Evolutionary conservation across 2,797 vertebrate species (phyloP).

Genomic region (Microcaecilia unicolor): DNA sequence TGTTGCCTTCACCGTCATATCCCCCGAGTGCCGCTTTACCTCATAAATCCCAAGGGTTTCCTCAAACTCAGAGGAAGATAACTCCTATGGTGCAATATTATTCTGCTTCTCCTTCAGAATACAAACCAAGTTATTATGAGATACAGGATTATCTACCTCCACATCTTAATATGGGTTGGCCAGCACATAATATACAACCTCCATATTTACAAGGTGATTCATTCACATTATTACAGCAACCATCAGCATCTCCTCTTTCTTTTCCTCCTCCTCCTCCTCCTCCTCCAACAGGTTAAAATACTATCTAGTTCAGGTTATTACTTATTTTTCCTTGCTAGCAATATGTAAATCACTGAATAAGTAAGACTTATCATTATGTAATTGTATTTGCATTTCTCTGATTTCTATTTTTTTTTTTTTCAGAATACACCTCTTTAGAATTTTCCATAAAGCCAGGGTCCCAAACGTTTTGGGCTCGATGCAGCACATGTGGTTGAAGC

Average conservation of each 20-base stretch:
- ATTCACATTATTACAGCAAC: too few relatives aligned
- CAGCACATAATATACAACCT: slow-evolving; percentile 12
- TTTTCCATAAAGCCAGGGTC: too few relatives aligned
- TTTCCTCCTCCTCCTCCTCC: slow-evolving; percentile 2
- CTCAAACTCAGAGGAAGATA: too few relatives aligned
- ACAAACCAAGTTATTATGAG: slow-evolving; percentile 11
- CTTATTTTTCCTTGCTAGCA: too few relatives aligned
- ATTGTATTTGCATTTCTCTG: too few relatives aligned
- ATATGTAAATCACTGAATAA: too few relatives aligned
- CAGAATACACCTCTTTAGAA: too few relatives aligned
- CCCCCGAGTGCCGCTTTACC: slow-evolving; percentile 8
- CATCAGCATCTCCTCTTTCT: not conserved
- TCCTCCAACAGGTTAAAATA: slow-evolving; percentile 8
- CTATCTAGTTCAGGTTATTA: slow-evolving; percentile 32
- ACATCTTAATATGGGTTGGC: slow-evolving; percentile 3
- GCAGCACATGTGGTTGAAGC: too few relatives aligned
- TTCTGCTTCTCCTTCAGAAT: slow-evolving; percentile 37
- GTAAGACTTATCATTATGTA: too few relatives aligned
- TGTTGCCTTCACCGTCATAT: slow-evolving; percentile 14
- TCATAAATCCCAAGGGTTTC: slow-evolving; percentile 22
- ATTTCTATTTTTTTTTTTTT: too few relatives aligned
- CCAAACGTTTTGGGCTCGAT: too few relatives aligned
- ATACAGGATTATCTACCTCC: slow-evolving; percentile 19
- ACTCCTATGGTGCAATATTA: slow-evolving; percentile 26
- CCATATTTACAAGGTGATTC: too few relatives aligned